A percentile compares a stretch with the other conserved stretches of the same genome.
phyloP scores from a whole-genome alignment of 2,888 invertebrate genomes.

The Nephrocerus scutellatus region DNA sequence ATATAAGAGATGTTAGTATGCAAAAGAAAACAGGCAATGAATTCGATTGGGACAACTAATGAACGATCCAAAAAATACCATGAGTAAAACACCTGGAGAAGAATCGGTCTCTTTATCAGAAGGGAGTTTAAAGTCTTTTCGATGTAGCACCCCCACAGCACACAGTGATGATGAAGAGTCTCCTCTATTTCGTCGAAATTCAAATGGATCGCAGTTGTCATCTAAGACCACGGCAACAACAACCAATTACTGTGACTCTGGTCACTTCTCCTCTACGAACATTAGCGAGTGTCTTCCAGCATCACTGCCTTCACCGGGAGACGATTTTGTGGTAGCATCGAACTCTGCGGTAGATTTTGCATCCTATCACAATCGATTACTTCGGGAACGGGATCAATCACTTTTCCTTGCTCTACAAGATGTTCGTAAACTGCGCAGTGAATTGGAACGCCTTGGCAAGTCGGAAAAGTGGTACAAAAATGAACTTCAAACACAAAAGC shows the following conservation, averaged over 20 bases:
- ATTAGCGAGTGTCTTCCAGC: conserved; percentile 12
- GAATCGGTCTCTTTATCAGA: no score
- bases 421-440: conserved; percentile 36
- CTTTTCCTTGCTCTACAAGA: conserved; percentile 34
- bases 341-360: no score
- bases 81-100: no score
- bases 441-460: conserved; percentile 39
- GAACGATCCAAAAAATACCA: no score
- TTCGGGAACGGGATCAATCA: conserved; percentile 26
- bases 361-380: no score
- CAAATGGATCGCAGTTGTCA: conserved; percentile 14
- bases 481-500: conserved; percentile 38
- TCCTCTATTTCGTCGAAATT: conserved; percentile 12
- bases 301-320: conserved; percentile 1
- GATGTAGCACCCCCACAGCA: no score
- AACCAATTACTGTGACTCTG: conserved; percentile 28
- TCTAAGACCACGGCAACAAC: conserved; percentile 14
- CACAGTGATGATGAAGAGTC: no score
- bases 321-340: no score
- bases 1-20: no score
- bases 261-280: conserved; percentile 31
- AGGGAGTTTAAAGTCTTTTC: no score
- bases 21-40: no score
- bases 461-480: conserved; percentile 46
- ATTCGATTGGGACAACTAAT: no score